Conservation (phyloP, 2,113 vertebrate genomes). For the Festucalex cinctus region DNA sequence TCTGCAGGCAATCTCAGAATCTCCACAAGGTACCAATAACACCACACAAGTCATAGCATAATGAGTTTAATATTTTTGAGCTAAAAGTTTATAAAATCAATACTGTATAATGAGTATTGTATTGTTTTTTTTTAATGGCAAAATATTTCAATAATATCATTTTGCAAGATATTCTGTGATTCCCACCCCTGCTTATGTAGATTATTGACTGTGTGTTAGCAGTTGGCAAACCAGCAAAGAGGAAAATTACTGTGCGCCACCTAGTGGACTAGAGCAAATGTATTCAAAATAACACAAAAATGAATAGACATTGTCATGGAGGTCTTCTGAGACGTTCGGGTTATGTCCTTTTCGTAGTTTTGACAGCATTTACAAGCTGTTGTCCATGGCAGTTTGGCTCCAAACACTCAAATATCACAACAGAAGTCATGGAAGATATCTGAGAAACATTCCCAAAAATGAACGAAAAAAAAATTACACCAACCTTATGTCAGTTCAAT, state of each 20-base stretch:
- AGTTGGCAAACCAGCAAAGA: neutral
- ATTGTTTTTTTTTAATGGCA: neutral
- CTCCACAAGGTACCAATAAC: no score
- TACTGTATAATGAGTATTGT: neutral
- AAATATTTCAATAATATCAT: neutral
- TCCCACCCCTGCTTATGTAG: neutral
- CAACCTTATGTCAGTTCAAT: conserved; percentile 47
- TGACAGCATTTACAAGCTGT: neutral
- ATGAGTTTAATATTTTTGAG: neutral
- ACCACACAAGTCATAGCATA: neutral
- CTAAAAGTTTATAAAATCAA: neutral
- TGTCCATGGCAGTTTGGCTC: neutral
- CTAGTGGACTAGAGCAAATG: neutral
- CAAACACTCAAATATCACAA: neutral
- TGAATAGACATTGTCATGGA: neutral
- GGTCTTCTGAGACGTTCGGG: neutral
- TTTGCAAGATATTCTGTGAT: neutral
- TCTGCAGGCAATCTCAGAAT: neutral
- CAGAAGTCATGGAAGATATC: neutral
- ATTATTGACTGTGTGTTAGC: neutral
- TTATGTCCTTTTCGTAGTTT: neutral
- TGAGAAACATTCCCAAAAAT: neutral
- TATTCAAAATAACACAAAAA: neutral
- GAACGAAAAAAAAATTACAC: conserved; percentile 11
- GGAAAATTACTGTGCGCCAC: neutral